Percentiles rank a stretch among this genome's conserved stretches.
Conservation (phyloP, 2,797 vertebrate species). For the Acrocephalus scirpaceus region DNA sequence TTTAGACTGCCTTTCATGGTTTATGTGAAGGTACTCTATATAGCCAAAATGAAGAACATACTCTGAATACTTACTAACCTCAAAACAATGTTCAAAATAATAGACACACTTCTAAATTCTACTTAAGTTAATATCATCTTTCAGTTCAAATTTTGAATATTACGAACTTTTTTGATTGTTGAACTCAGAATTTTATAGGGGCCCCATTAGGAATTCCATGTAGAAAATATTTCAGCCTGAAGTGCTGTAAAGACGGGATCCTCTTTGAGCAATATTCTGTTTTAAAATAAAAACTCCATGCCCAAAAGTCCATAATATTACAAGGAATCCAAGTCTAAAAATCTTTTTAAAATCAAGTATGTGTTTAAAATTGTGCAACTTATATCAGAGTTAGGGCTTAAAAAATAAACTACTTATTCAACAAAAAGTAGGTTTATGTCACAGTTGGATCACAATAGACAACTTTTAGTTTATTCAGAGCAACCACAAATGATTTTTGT, state of each 20-base stretch:
- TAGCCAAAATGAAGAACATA: not conserved
- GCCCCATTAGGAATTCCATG: not conserved
- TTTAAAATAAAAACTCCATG: not conserved
- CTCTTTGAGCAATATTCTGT: not conserved
- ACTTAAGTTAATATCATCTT: not conserved
- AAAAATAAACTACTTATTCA: not conserved
- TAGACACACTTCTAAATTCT: not conserved
- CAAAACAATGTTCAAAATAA: not conserved
- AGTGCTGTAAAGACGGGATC: not conserved
- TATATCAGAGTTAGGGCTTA: not conserved
- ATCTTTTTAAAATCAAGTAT: not conserved
- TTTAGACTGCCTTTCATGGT: not conserved
- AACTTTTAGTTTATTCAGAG: not conserved
- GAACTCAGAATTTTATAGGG: not conserved
- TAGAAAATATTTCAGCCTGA: not conserved
- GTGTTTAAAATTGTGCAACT: not conserved
- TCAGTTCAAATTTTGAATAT: not conserved
- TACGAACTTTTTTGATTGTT: not conserved
- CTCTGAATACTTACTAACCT: not conserved
- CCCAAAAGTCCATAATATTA: not conserved
- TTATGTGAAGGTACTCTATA: not conserved
- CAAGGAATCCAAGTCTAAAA: not conserved
- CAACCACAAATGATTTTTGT: not conserved
- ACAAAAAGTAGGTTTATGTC: not conserved
- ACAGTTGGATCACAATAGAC: not conserved